A percentile compares a stretch with the other conserved stretches of the same genome.
phyloP scores from a whole-genome alignment of 2,888 invertebrate species.

The Drosophila nigricruria region DNA sequence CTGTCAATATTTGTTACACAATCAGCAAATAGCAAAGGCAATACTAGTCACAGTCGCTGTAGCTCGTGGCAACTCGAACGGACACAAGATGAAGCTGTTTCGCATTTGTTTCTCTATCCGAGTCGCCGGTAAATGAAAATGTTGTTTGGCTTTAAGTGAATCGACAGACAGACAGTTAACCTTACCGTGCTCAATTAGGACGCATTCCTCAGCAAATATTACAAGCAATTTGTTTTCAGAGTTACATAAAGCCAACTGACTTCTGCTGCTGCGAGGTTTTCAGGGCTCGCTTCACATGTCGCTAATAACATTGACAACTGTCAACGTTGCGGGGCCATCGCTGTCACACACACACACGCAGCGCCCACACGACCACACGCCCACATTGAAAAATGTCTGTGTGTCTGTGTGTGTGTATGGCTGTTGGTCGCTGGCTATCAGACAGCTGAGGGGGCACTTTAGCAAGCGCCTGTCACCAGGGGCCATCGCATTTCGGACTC shows the following conservation, averaged over 20 bases:
- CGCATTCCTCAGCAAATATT: constrained; percentile 23
- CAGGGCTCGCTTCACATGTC: constrained; percentile 33
- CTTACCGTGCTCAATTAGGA: constrained; percentile 47
- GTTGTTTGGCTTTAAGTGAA: constrained; percentile 53
- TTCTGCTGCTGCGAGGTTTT: constrained; percentile 12
- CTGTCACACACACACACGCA: constrained; percentile 57
- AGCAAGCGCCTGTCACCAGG: constrained; percentile 23
- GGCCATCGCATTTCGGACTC: constrained; percentile 40
- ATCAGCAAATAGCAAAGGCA: constrained; percentile 65
- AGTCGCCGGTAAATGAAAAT: constrained; percentile 46
- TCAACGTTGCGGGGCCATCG: constrained; percentile 60
- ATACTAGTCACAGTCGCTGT: constrained; percentile 23
- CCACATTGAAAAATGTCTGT: background rate
- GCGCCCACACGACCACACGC: constrained; percentile 2
- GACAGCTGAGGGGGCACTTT: constrained; percentile 10
- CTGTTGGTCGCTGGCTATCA: constrained; percentile 1
- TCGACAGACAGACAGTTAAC: constrained; percentile 28
- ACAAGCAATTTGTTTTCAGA: constrained; percentile 31
- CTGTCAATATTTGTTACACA: constrained; percentile 79
- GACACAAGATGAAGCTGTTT: constrained; percentile 46
- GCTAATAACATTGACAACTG: constrained; percentile 77
- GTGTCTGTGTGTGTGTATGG: background rate
- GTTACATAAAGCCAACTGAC: constrained; percentile 23
- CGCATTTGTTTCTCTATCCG: constrained; percentile 4
- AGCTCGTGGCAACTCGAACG: constrained; percentile 6